Conservation (phyloP, 2,113 vertebrate species). For the Dromiciops gliroides region DNA sequence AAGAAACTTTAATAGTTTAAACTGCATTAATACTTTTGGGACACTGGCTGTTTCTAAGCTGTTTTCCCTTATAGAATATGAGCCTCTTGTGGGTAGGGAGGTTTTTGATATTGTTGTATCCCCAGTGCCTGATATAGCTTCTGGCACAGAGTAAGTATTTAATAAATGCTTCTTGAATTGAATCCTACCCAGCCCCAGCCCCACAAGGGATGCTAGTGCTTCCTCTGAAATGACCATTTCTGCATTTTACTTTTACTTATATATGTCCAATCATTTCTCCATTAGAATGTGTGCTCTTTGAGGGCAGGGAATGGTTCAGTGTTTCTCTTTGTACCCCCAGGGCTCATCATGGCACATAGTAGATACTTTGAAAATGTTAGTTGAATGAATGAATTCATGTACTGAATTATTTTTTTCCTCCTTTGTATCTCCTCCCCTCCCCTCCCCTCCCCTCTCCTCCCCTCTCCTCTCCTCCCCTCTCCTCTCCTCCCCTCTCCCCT, state of each 20-base stretch:
- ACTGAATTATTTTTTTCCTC: neutral
- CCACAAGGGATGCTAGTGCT: too few species aligned
- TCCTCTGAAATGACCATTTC: neutral
- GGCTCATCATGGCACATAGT: accelerated
- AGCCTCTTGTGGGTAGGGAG: neutral
- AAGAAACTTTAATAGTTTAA: neutral
- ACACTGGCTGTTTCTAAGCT: neutral
- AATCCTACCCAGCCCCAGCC: neutral
- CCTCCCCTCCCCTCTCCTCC: too few species aligned
- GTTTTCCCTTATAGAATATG: neutral
- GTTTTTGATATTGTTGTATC: neutral
- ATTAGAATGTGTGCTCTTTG: neutral
- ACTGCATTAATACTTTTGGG: neutral
- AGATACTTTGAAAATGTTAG: neutral
- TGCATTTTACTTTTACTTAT: neutral
- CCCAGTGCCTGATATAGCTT: neutral
- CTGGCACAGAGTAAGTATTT: neutral
- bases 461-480: neutral
- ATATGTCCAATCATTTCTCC: neutral
- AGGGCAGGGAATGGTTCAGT: neutral
- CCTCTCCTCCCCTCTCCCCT: neutral
- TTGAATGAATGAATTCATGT: neutral
- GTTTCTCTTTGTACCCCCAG: neutral
- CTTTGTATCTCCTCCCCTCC: neutral
- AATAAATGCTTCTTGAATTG: neutral